Base-by-base conservation (phyloP, 2,888 invertebrate species). In the Sinohyriopsis cumingii region DNA sequence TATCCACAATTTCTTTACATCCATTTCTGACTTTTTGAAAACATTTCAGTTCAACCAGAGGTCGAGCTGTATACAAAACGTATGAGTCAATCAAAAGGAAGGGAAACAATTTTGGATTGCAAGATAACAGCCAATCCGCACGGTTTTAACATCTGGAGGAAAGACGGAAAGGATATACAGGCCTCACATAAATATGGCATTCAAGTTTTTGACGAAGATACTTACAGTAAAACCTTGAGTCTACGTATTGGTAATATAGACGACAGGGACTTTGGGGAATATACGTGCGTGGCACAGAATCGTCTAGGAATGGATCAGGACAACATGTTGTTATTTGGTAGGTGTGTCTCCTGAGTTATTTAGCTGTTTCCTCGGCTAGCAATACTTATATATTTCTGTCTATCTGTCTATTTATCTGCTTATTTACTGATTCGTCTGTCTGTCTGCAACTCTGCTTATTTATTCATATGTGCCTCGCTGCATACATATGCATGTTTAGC, bases 21-120 rank as follows among this genome's bases (percentile, higher is more conserved):
- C 45, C 15, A 45, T 45, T 45, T 15, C 45, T 45, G 3, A 12
- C 2, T 45, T 45, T 45, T 15, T 45, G 15, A 45, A 45, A 45
- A 15, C 45, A 59, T 76, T 73, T 45, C 75, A 88, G 88, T 88
- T 72, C 77, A 85, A 18, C 89, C 89, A 9, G 87, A 88, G 75
- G 83, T 89, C 24, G 71, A 76, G 53, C 73, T 89, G 64, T 82
- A 83, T 20, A 85, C 82, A 54, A 80, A 76, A 64, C 78, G 85
- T 69, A 82, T 89, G 60, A 83, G 86, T n/a, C 89, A 89, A 69
- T 59, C 66, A 28, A 63, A 75, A 59, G 87, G 87, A 20, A 84
- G 82, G 69, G 84, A 85, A 57, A 89, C 89, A 1, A 88, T 89
- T 24, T 78, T 89, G 56, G 88, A 88, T 68, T 89, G 89, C 71